Conservation (phyloP, 2,888 invertebrate genomes). For the Caenorhabditis plicata region DNA sequence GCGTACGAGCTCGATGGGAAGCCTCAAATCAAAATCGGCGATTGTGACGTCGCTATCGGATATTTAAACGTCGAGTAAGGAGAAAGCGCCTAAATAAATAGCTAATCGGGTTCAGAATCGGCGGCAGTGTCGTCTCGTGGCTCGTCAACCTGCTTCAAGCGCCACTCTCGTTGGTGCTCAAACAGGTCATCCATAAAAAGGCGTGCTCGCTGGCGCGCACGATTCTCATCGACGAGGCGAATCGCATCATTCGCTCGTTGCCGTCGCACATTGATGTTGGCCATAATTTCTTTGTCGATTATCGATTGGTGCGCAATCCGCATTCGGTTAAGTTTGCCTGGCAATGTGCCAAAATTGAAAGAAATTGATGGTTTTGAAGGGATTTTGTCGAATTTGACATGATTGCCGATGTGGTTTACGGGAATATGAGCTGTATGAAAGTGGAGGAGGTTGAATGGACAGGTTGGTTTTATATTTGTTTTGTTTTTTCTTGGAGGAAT, state of each 20-base stretch:
- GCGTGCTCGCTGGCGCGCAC: conserved; percentile 44
- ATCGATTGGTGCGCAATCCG: conserved; percentile 43
- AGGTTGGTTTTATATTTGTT: conserved; percentile 8
- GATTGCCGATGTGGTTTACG: conserved; percentile 51
- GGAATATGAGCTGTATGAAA: conserved; percentile 40
- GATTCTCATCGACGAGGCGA: conserved; percentile 47
- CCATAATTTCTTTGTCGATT: conserved; percentile 49
- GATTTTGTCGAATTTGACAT: conserved; percentile 42
- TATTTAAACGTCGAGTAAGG: conserved; percentile 40
- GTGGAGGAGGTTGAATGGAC: conserved; percentile 26
- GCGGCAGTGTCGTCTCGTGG: conserved; percentile 57
- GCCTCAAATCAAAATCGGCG: conserved; percentile 48
- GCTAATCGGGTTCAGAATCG: conserved; percentile 33
- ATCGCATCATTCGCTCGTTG: conserved; percentile 47
- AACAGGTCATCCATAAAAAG: conserved; percentile 41
- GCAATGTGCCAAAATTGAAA: too few relatives aligned
- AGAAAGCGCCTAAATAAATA: too few relatives aligned
- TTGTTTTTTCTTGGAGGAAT: too few relatives aligned
- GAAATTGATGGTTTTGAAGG: too few relatives aligned
- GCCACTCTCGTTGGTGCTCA: conserved; percentile 42
- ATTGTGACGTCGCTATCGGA: conserved; percentile 38
- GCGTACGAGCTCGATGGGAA: conserved; percentile 39
- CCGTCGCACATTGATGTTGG: conserved; percentile 49
- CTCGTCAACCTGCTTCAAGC: conserved; percentile 53
- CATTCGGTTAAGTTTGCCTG: too few relatives aligned